Evolutionary conservation across 2,113 vertebrate species (phyloP), one percentile per base, ranked within the genome.

Genomic region (Genyomyrus donnyi): DNA sequence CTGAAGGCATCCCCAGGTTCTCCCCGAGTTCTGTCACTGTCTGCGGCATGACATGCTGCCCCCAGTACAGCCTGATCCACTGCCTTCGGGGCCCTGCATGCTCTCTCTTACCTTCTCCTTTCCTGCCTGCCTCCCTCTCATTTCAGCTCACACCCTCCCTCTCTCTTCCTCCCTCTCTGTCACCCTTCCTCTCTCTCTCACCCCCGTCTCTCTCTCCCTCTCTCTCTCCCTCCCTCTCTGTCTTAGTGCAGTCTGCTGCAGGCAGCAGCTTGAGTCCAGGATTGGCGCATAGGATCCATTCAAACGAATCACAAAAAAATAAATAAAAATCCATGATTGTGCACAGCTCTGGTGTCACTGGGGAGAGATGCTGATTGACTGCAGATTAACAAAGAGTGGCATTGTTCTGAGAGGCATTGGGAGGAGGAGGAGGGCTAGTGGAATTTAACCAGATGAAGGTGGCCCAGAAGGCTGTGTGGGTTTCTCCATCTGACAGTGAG

Each of bases 401-500:
- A 66, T 90, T 42, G 85, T 85, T 86, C 84, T 46, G 84, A 56
- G 42, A 90, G 56, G 66, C n/a, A 77, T 50, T 17, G 21, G 24
- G 88, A 85, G 13, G 17, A 42, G 46, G 66, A 83, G 66, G 88
- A 53, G 88, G 70, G 74, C 21, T 53, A 49, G 48, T 53, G 50
- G 74, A 52, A 52, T 89, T 83, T 90, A 50, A 50, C 58, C 27
- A 85, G 89, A 87, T 85, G 46, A 90, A 90, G 84, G 89, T 87
- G 84, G 53, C 85, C 46, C 48, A 39, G 45, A 50, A 89, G 45
- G 84, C 83, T 87, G 56, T 90, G 56, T 90, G 85, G 46, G 52
- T 87, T 90, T 86, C 84, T 90, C 84, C 89, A n/a, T 56, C 45
- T 87, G 84, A 86, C 89, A 87, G 83, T 90, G 89, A 90, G 89